Conservation (phyloP, 2,113 vertebrate species). For the Ariopsis seemanni region DNA sequence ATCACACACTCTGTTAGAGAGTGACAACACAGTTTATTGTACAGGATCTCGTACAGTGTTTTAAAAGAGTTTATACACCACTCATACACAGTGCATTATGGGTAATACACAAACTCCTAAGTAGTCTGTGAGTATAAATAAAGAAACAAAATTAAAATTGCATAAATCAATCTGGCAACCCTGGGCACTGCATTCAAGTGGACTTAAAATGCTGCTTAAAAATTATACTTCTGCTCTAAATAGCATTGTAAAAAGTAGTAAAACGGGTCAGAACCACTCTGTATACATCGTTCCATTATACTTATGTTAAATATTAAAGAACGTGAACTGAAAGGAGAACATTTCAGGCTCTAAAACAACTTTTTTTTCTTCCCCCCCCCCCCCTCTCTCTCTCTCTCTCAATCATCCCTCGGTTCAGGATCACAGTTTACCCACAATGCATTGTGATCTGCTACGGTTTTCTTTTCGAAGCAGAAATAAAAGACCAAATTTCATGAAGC, state of each 20-base stretch:
- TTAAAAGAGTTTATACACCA: background rate
- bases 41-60: background rate
- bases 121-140: background rate
- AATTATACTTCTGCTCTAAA: background rate
- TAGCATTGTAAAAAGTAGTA: background rate
- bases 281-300: background rate
- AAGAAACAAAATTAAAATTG: background rate
- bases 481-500: background rate
- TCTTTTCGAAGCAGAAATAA: background rate
- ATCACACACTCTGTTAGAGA: background rate
- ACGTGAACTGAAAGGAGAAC: background rate
- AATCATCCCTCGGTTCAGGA: background rate
- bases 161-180: conserved; percentile 2
- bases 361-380: too few species aligned
- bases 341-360: background rate
- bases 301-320: background rate
- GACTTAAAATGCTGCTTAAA: background rate
- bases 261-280: background rate
- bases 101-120: background rate
- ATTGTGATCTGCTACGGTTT: background rate
- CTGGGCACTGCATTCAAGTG: background rate
- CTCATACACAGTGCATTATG: background rate
- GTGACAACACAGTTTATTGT: background rate
- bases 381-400: too few species aligned
- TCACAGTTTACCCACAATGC: background rate